phyloP scores from a whole-genome alignment of 2,888 invertebrate genomes.

The Erannis defoliaria region DNA sequence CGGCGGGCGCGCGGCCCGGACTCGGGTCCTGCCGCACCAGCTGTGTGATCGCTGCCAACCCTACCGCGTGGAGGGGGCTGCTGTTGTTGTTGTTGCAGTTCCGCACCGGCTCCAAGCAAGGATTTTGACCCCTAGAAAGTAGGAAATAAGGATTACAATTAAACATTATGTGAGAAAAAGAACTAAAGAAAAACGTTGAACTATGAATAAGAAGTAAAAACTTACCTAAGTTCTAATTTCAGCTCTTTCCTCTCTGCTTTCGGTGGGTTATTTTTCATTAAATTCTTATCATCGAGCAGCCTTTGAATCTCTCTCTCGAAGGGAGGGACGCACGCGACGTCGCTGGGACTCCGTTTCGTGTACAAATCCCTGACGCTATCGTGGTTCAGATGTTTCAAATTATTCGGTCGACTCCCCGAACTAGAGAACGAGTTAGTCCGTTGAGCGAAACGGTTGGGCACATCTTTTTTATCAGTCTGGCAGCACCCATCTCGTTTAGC shows the following conservation, averaged over 20 bases:
- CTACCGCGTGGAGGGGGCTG: conserved; percentile 89
- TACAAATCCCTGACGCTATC: conserved; percentile 78
- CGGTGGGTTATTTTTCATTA: conserved; percentile 87
- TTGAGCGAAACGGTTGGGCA: conserved; percentile 69
- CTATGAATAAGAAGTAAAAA: not conserved
- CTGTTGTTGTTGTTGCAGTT: conserved; percentile 87
- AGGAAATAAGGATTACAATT: not conserved
- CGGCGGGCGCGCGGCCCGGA: conserved; percentile 58
- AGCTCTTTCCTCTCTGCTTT: conserved; percentile 88
- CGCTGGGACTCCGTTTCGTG: conserved; percentile 79
- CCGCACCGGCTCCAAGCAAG: conserved; percentile 78
- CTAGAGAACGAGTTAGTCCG: conserved; percentile 84
- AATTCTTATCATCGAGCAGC: conserved; percentile 90
- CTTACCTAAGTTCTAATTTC: conserved; percentile 85
- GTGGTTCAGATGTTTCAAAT: conserved; percentile 84
- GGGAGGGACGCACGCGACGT: conserved; percentile 87
- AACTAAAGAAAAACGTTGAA: too few species aligned
- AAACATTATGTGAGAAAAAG: too few species aligned
- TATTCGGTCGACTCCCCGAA: conserved; percentile 81
- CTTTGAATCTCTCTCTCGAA: conserved; percentile 94
- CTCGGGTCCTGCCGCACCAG: conserved; percentile 88
- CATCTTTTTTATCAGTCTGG: conserved; percentile 89
- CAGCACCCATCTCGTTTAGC: conserved; percentile 88
- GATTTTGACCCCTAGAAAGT: conserved; percentile 64
- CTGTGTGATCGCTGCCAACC: conserved; percentile 92